Evolutionary conservation across 2,888 invertebrate species (phyloP), one percentile per base, ranked within the genome.

Genomic region (Ophion ellenae): DNA sequence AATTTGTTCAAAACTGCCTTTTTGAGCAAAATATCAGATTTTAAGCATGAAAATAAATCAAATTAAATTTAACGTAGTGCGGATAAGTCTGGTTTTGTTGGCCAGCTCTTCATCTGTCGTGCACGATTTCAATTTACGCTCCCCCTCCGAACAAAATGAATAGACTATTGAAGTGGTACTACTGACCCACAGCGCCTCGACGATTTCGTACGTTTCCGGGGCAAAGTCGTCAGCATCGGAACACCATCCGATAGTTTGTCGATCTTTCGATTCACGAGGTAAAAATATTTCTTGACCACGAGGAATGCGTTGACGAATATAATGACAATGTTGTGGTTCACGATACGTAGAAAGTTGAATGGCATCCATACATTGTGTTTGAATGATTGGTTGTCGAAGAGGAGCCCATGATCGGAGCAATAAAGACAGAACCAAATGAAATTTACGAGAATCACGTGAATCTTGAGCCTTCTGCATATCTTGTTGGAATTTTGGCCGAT

Each of bases 241-340:
- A 17, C 64, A 14, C 79, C 40, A 28, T 17, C 57, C 45, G 86
- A 57, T 1, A 85, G 24, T 57, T 63, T 40, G 4, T 24, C 7
- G 45, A 88, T 84, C 59, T 76, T 83, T 24, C 47, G 14, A 71
- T 88, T 88, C 10, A 88, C 53, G 2, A 71, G 75, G 10, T 47
- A 2, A 71, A 87, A 88, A 63, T 63, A 67, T 28, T 59, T 59
- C 36, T 81, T 76, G 7, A 86, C 40, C 10, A 86, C 67, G 32
- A 69, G 53, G 47, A 88, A 14, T 1, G 73, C 71, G 47, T 81
- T 70, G 61, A 85, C 11, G 53, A 75, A 83, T n/a, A 83, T 81
- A 4, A 83, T n/a, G 0, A 81, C 40, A 5, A 86, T 57, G 36
- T 86, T 86, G 28, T 77, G 77, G 14, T 36, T 78, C 14, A 86